These are phyloP conservation scores for Corydoras maculifer DNA, from an alignment of 2,113 vertebrate species.

Conservation along the genomic window DNA sequence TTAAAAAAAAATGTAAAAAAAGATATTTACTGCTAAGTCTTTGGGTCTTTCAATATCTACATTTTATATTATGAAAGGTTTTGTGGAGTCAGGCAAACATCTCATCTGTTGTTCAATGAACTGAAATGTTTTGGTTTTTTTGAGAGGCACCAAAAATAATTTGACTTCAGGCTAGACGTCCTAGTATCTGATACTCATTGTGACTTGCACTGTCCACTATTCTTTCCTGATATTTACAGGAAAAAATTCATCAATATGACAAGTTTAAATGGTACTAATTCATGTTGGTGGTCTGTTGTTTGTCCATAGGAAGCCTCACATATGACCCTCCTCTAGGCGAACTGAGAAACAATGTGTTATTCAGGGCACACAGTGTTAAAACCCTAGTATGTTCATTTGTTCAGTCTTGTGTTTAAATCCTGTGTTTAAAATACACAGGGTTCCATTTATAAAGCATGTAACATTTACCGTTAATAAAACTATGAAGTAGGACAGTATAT, in stretches of 20 bases:
- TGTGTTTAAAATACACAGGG: not conserved
- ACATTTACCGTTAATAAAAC: too few species aligned
- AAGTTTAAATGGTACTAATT: constrained; percentile 21
- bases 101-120: constrained; percentile 18
- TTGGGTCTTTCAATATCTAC: too few species aligned
- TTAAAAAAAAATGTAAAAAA: not conserved
- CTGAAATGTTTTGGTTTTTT: constrained; percentile 39
- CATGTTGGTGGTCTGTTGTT: constrained; percentile 20
- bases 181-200: constrained; percentile 1
- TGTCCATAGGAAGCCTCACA: constrained; percentile 20
- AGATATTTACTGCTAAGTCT: too few species aligned
- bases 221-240: constrained; percentile 12
- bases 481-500: constrained; percentile 49
- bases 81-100: not conserved
- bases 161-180: constrained; percentile 30
- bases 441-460: too few species aligned
- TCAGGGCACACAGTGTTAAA: constrained; percentile 5
- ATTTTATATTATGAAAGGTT: too few species aligned
- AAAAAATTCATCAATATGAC: constrained; percentile 2
- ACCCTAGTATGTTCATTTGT: not conserved
- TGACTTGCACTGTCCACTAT: not conserved
- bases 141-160: constrained; percentile 16
- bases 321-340: constrained; percentile 23
- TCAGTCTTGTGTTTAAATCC: not conserved
- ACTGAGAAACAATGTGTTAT: not conserved